Evolutionary conservation across 2,888 invertebrate genomes (phyloP), one percentile per base, ranked within the genome.

Genomic region (Sepiola atlantica): DNA sequence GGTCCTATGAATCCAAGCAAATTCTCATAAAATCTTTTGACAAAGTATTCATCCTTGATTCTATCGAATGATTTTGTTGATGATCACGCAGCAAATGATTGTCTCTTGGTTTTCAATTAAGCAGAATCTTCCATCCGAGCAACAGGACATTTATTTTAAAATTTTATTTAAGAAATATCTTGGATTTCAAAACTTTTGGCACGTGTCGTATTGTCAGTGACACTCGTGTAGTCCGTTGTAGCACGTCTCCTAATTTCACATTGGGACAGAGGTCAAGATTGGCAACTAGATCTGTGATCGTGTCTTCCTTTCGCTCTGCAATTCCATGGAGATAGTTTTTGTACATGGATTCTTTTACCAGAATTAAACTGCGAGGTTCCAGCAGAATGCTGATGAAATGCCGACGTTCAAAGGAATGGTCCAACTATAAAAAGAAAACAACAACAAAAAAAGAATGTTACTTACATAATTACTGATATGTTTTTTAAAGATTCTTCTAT

Each of bases 181-280:
- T 97, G 54, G 96, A 95, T 95, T 97, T 97, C 35, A 97, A 91
- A 32, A 96, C 95, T 95, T 98, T 99, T 92, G 99, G 99, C 90
- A 99, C 99, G 98, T 99, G 98, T 97, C 99, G 98, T 96, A 99
- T 99, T 28, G 99, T 99, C 94, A 99, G 97, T 28, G 99, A 99
- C 95, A 99, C 97, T 96, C 99, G 98, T 16, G 98, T 98, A 21
- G 97, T 97, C 96, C 99, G 98, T 94, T 97, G 96, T 54, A 99
- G 96, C 94, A 97, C 97, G 94, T 98, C 97, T 90, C 98, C 98
- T 94, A 98, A 98, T 98, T 94, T 97, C 97, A 94, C 97, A 97
- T 94, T 94, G 4, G 98, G 98, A 96, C 98, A 98, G 96, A 98
- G 97, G 94, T 98, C 97, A 95, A 98, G 61, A 94, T 97, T 97